Evolutionary conservation across 92 coral and sea anemone species (phyloP), one percentile per base, ranked within the genome.

Genomic region (Scolanthus callimorphus): DNA sequence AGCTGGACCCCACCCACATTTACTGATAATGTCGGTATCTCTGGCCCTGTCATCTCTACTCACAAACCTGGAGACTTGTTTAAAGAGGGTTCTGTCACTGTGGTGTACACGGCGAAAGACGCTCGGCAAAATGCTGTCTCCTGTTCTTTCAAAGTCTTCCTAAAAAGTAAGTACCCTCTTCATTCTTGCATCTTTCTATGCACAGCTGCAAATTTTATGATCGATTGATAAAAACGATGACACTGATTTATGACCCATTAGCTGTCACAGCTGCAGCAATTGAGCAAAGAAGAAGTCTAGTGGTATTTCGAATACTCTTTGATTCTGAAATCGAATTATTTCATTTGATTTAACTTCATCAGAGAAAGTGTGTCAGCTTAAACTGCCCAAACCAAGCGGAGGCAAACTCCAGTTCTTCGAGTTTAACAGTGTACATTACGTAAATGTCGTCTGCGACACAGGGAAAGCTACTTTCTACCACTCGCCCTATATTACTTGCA

Each of bases 81-180:
- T 47, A 2, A 27, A 15, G 17, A 39, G 4, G 90, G 96, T 23
- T 25, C 83, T 12, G 10, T 59, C 0, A 51, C 31, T 1, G 90
- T 87, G 27, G 24, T 41, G 15, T 73, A 82, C 59, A 63, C 44
- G 2, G 96, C 86, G 1, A 25, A 8, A 15, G 96, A 87, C 56
- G 68, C 43, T 8, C 70, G 63, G 0, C 69, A 76, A 34, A 55
- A 39, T 15, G n/a, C 29, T 27, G 51, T 20, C 12, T 12, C 51
- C 1, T 80, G 88, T 27, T 47, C 72, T 15, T 87, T 87, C 31
- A 49, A 25, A 1, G 70, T 87, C 4, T 31, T 1, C 8, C 65
- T 87, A 25, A 87, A 64, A 59, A 65, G 96, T 87, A 69, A 58
- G 89, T 71, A n/a, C n/a, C n/a, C n/a, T n/a, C n/a, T n/a, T n/a